These are phyloP conservation scores for Drosophila antonietae DNA, from an alignment of 2,888 invertebrate species.

Conservation along the genomic window DNA sequence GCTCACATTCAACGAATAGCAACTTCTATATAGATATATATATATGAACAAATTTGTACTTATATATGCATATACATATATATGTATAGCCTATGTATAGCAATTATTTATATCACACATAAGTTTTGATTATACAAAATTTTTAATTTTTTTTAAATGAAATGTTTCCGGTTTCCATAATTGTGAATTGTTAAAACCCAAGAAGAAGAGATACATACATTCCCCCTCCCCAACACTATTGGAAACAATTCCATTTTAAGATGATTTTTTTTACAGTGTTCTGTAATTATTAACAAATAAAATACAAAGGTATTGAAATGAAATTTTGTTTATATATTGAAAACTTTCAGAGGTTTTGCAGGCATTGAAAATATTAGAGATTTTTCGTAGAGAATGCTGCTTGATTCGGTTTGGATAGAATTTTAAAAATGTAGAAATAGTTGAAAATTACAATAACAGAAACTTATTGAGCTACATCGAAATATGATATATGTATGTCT, in stretches of 20 bases:
- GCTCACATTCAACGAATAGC: conserved; percentile 33
- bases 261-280: conserved; percentile 40
- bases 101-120: conserved; percentile 46
- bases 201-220: conserved; percentile 45
- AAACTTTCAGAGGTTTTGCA: background rate
- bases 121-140: conserved; percentile 27
- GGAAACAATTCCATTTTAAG: conserved; percentile 17
- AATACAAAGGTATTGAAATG: conserved; percentile 41
- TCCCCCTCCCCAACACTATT: conserved; percentile 29
- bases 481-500: too few species aligned
- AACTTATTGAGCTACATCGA: too few species aligned
- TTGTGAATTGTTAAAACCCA: conserved; percentile 41
- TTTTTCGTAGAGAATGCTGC: too few species aligned
- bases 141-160: conserved; percentile 8
- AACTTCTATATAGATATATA: conserved; percentile 6
- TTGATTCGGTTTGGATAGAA: too few species aligned
- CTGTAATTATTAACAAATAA: conserved; percentile 51
- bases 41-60: background rate
- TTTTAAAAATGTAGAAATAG: too few species aligned
- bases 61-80: conserved; percentile 26
- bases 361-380: too few species aligned
- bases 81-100: conserved; percentile 48
- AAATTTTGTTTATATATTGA: background rate
- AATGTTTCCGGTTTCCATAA: conserved; percentile 18
- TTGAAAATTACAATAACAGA: too few species aligned